These are phyloP conservation scores for Ormyrus thymus DNA, from an alignment of 2,888 invertebrate genomes.

Conservation along the genomic window DNA sequence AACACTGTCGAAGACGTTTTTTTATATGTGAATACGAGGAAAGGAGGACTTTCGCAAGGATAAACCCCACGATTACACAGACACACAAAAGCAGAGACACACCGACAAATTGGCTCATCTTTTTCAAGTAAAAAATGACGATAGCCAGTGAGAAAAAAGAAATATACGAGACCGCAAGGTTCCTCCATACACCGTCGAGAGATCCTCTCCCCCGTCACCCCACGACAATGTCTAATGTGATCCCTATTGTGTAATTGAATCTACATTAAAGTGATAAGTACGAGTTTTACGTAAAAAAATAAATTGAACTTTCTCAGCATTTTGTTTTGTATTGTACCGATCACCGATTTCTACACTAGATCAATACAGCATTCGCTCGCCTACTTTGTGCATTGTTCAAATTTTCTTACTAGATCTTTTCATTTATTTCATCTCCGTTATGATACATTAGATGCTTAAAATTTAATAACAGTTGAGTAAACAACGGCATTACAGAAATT, in stretches of 20 bases:
- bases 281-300: constrained; percentile 58
- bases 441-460: neutral
- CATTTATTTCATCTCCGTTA: neutral
- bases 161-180: constrained; percentile 6
- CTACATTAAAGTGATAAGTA: constrained; percentile 59
- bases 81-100: constrained; percentile 5
- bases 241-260: constrained; percentile 65
- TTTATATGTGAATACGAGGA: constrained; percentile 15
- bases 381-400: neutral
- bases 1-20: constrained; percentile 25
- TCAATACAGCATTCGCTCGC: neutral
- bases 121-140: neutral
- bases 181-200: constrained; percentile 7
- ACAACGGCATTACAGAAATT: neutral
- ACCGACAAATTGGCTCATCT: neutral
- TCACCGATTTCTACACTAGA: constrained; percentile 10
- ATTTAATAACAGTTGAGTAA: neutral
- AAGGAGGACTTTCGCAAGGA: neutral
- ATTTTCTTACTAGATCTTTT: neutral
- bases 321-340: constrained; percentile 34
- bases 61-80: neutral
- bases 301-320: constrained; percentile 37
- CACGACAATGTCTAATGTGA: constrained; percentile 66
- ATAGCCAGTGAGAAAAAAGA: constrained; percentile 7
- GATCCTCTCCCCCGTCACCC: constrained; percentile 50